phyloP scores from a whole-genome alignment of 2,113 vertebrate genomes.

The Myxocyprinus asiaticus region DNA sequence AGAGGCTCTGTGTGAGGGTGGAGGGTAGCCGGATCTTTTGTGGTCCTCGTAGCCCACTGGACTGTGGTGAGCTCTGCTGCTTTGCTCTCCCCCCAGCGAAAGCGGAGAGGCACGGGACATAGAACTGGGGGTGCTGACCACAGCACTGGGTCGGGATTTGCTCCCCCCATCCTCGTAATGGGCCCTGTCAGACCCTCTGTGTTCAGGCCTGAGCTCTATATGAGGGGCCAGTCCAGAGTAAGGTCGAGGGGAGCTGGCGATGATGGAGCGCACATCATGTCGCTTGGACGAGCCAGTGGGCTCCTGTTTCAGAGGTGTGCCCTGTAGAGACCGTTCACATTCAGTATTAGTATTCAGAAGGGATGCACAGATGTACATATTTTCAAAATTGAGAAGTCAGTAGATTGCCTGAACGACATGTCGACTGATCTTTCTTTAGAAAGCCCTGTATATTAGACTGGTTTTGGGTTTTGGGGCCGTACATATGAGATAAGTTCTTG shows the following conservation, averaged over 20 bases:
- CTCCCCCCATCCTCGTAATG: conserved; percentile 84
- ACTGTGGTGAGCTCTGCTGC: conserved; percentile 88
- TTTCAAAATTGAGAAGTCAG: no score
- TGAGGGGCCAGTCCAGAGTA: conserved; percentile 79
- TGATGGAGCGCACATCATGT: conserved; percentile 93
- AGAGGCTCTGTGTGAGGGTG: conserved; percentile 85
- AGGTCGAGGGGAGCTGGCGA: conserved; percentile 84
- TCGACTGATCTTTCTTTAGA: no score
- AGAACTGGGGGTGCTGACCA: conserved; percentile 79
- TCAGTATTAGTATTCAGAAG: neutral
- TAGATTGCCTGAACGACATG: no score
- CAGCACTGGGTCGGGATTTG: conserved; percentile 83
- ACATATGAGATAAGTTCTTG: no score
- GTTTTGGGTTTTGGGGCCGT: no score
- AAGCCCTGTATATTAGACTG: no score
- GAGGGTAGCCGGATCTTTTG: conserved; percentile 75
- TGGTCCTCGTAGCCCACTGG: conserved; percentile 89
- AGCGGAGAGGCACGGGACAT: conserved; percentile 88
- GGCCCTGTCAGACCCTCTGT: conserved; percentile 74
- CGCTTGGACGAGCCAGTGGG: conserved; percentile 79
- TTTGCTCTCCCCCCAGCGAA: conserved; percentile 82
- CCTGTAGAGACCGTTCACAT: conserved; percentile 67
- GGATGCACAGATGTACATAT: no score
- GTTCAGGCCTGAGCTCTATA: conserved; percentile 81
- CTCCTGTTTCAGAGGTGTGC: conserved; percentile 89